Percentiles rank a stretch among this genome's conserved stretches.
Conservation (phyloP, 2,888 invertebrate species). For the Cataglyphis rosenhaueri region DNA sequence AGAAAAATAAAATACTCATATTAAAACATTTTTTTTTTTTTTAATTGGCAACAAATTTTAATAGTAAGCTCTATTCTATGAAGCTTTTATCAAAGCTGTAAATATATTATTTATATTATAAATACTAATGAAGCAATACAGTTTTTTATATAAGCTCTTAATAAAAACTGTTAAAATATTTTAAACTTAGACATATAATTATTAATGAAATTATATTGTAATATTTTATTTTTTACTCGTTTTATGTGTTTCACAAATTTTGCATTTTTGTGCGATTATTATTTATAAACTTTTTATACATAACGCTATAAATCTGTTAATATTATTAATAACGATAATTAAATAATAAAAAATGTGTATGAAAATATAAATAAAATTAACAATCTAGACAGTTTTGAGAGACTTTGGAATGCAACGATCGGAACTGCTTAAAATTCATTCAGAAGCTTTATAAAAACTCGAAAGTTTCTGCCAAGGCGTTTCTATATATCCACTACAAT, state of each 20-base stretch:
- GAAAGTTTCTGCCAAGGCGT: conserved; percentile 24
- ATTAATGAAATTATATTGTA: background rate
- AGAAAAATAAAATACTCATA: background rate
- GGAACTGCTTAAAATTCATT: conserved; percentile 39
- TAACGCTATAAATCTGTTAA: background rate
- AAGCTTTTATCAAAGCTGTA: background rate
- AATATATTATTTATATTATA: background rate
- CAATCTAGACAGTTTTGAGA: conserved; percentile 10
- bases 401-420: conserved; percentile 6
- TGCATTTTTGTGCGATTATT: background rate
- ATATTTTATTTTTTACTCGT: background rate
- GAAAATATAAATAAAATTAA: conserved; percentile 29
- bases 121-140: background rate
- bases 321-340: background rate
- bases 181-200: background rate
- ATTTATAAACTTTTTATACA: background rate
- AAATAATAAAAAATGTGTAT: background rate
- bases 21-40: background rate
- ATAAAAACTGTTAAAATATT: background rate
- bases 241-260: conserved; percentile 15
- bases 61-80: background rate
- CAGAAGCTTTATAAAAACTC: conserved; percentile 35
- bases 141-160: background rate
- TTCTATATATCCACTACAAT: conserved; percentile 19
- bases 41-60: background rate